Base-by-base conservation (phyloP, 2,797 vertebrate species). In the Falco cherrug region DNA sequence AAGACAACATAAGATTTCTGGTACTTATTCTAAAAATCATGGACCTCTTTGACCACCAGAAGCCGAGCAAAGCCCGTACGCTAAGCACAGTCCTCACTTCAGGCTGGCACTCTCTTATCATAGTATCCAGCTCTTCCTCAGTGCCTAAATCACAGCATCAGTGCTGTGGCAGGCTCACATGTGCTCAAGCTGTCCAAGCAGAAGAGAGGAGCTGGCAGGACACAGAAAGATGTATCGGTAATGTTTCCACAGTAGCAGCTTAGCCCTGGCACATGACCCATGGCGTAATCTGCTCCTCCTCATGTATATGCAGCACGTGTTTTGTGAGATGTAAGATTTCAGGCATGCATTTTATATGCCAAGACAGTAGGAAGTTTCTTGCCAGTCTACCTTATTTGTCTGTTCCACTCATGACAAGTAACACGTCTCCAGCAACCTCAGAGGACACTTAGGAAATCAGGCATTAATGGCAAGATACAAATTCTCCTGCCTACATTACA, bases 391-490 rank as follows among this genome's bases (percentile, higher is more conserved):
- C 84, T 75, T 57, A 70, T 90, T 87, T 84, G 8, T 75, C 45
- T 68, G 3, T 86, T 81, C 50, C 33, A 45, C 59, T 93, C 70
- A 70, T 35, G 56, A 82, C 59, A 82, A 74, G 68, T 45, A 89
- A 79, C 74, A 68, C 12, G 1, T 73, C 80, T 76, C 81, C 61
- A 75, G 65, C 57, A 88, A 35, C 50, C 88, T 76, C 83, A 78
- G 59, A 95, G 63, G 80, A 76, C 54, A 39, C 57, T 94, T 84
- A 84, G 47, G 54, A 96, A 93, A 87, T 87, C 69, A 90, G 90
- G 43, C 63, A 53, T 63, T 84, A 96, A 87, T 63, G 35, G 63
- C 28, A 73, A 84, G 77, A 89, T 8, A 80, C 74, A 90, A 92
- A 89, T 93, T 92, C 60, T 96, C 77, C 67, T 87, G 70, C 68